phyloP scores from a whole-genome alignment of 1,140 invertebrate genomes.

The Choristoneura fumiferana region DNA sequence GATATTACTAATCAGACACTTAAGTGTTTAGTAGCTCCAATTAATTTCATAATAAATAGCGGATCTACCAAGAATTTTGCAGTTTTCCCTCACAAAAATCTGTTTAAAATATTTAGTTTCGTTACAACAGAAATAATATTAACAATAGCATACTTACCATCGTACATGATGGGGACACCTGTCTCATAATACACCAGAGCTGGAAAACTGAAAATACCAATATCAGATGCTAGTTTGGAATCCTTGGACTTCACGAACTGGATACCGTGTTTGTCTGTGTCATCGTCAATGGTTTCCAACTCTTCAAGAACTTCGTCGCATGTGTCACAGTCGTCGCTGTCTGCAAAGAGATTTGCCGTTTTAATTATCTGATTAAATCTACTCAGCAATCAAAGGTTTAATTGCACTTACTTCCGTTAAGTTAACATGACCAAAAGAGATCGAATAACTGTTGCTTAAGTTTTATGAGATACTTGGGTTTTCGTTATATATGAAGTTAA shows the following conservation, averaged over 20 bases:
- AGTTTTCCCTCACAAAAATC: no score
- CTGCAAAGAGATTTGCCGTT: constrained; percentile 62
- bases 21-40: no score
- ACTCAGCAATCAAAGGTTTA: no score
- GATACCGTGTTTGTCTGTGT: constrained; percentile 94
- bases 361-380: no score
- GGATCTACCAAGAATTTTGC: no score
- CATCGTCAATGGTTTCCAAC: constrained; percentile 96
- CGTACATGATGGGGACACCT: constrained; percentile 95
- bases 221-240: constrained; percentile 91
- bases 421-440: no score
- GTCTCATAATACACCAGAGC: constrained; percentile 95
- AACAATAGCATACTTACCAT: constrained; percentile 83
- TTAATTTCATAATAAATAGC: no score
- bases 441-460: no score
- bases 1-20: no score
- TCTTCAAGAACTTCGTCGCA: constrained; percentile 92
- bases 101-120: not conserved
- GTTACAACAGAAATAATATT: constrained; percentile 7
- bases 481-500: no score
- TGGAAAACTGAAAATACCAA: constrained; percentile 94
- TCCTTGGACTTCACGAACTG: constrained; percentile 97
- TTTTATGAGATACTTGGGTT: no score
- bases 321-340: constrained; percentile 90
- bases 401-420: no score